phyloP scores from a whole-genome alignment of 2,797 vertebrate species.

The Mycteria americana region DNA sequence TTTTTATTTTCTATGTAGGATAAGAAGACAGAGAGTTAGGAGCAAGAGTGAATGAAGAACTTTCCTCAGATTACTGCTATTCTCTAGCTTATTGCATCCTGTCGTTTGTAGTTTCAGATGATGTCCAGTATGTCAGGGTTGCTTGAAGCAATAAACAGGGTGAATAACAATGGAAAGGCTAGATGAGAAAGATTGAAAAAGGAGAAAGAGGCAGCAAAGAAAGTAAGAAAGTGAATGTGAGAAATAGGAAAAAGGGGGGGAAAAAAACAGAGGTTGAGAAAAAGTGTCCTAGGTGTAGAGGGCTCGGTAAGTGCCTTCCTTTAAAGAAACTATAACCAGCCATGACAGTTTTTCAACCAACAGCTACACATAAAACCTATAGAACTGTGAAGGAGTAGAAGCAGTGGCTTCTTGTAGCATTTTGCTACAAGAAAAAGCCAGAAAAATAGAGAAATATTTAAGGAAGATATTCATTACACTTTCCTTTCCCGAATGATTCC shows the following conservation, averaged over 20 bases:
- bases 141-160: conserved; percentile 91
- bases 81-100: conserved; percentile 98
- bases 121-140: conserved; percentile 90
- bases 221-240: conserved; percentile 69
- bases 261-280: conserved; percentile 45
- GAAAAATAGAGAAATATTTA: not conserved
- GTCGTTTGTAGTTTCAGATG: conserved; percentile 98
- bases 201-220: conserved; percentile 60
- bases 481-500: not conserved
- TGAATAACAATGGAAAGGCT: conserved; percentile 89
- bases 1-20: conserved; percentile 99
- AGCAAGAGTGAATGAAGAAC: conserved; percentile 96
- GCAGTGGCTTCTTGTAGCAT: not conserved
- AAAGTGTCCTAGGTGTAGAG: conserved; percentile 45
- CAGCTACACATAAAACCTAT: conserved; percentile 1
- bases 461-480: not conserved
- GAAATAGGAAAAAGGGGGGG: conserved; percentile 8
- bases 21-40: conserved; percentile 99
- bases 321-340: conserved; percentile 43
- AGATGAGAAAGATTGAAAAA: conserved; percentile 76
- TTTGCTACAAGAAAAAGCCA: not conserved
- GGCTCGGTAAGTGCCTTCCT: conserved; percentile 59
- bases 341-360: conserved; percentile 49
- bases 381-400: not conserved
- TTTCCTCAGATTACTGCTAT: conserved; percentile 97